Base-by-base conservation (phyloP, 1,140 invertebrate genomes). In the Drosophila prosaltans region DNA sequence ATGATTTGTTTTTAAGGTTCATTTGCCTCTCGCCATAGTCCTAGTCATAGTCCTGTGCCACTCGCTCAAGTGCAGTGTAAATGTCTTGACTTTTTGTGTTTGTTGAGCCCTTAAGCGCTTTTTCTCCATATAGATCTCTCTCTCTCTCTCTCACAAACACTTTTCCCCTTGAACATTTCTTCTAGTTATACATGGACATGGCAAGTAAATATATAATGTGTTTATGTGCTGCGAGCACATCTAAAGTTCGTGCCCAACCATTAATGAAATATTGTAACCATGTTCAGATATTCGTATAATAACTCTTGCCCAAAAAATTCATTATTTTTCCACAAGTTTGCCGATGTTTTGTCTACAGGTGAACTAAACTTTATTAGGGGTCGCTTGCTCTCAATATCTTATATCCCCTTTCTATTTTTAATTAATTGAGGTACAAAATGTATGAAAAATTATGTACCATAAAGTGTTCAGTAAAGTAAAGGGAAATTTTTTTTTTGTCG, bases 61-160 rank as follows among this genome's bases (percentile, higher is more conserved):
- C 32, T 61, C 59, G 41, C 36, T 55, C 69, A 73, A 88, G 84
- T 83, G 84, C 84, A 89, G 84, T 89, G 84, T 89, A 89, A 88
- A 88, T 89, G 84, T 88, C 84, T 88, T 89, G 84, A 89, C 84
- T 89, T 84, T 83, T 89, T 89, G 66, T 88, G 84, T 88, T 88
- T 88, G 84, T 73, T 84, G 77, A 88, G 84, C 78, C 84, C 84
- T 89, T 80, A 78, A 84, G 84, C 84, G 62, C 69, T 72, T 79
- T 72, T 55, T 69, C 45, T 51, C 32, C 45, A 48, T 48, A 48
- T 48, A 48, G 45, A 48, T 51, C 45, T 51, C 2, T 26, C 32
- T 36, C 32, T 36, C 32, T 36, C 32, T 36, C 32, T 36, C 32
- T 36, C 32, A 6, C 32, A 4, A 0, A 10, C 45, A 10, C 21